A percentile compares a stretch with the other conserved stretches of the same genome.
Evolutionary conservation across 1,140 invertebrate species (phyloP).

Genomic region (Palaemon carinicauda): DNA sequence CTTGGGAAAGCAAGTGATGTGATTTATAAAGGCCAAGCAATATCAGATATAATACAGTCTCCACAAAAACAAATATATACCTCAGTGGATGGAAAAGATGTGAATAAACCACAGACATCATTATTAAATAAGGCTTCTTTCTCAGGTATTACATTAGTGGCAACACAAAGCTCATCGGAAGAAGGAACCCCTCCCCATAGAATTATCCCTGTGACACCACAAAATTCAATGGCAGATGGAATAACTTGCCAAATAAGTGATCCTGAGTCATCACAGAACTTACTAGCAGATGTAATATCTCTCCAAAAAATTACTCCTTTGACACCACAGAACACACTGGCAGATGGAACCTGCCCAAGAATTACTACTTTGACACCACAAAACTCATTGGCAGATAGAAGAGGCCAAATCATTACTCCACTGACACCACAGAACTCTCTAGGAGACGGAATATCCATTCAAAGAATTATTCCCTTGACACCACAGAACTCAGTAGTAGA

Average conservation of each 20-base stretch:
- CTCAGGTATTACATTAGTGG: background rate
- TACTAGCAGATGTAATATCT: background rate
- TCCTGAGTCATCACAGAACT: constrained; percentile 10
- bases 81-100: background rate
- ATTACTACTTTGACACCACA: background rate
- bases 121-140: background rate
- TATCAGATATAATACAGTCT: too few relatives aligned
- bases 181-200: background rate
- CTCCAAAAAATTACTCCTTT: background rate
- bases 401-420: background rate
- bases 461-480: background rate
- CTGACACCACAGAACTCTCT: background rate
- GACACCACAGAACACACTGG: constrained; percentile 11
- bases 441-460: background rate
- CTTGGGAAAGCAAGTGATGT: too few relatives aligned
- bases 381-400: background rate
- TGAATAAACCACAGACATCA: background rate
- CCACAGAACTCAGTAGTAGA: background rate
- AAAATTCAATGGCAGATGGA: background rate
- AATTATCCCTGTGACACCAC: background rate
- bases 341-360: background rate
- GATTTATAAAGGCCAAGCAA: too few relatives aligned
- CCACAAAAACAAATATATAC: too few relatives aligned
- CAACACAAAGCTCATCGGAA: background rate
- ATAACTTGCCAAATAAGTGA: background rate